A percentile compares a stretch with the other conserved stretches of the same genome.
phyloP scores from a whole-genome alignment of 2,113 vertebrate genomes.

The Poecile atricapillus region DNA sequence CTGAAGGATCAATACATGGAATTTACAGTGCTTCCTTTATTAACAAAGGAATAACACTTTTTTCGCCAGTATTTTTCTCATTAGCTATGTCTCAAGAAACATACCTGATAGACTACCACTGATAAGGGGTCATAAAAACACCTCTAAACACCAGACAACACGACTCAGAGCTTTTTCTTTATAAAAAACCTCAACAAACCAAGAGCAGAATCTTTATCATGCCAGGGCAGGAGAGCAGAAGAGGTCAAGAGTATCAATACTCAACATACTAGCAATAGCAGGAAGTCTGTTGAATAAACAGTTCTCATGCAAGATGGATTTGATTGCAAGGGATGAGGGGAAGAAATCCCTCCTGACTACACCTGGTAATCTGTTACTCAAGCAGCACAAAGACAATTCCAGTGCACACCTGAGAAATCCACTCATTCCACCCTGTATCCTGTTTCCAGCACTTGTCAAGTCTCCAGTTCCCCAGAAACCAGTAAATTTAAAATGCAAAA shows the following conservation, averaged over 20 bases:
- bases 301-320: background rate
- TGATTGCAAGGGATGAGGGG: background rate
- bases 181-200: background rate
- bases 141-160: background rate
- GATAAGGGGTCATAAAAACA: background rate
- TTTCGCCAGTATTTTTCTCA: background rate
- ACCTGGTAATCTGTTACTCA: background rate
- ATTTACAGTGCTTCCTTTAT: background rate
- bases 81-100: background rate
- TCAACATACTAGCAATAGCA: background rate
- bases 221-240: background rate
- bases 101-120: background rate
- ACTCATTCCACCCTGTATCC: background rate
- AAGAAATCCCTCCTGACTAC: slow-evolving; percentile 12
- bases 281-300: background rate
- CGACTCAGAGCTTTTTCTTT: background rate
- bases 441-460: background rate
- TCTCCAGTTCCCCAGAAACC: background rate
- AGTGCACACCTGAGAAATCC: slow-evolving; percentile 4
- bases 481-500: background rate
- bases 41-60: background rate
- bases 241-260: background rate
- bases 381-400: background rate
- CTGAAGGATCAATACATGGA: background rate
- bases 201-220: background rate